These are phyloP conservation scores for Stenurella melanura DNA, from an alignment of 2,888 invertebrate species.

Conservation along the genomic window DNA sequence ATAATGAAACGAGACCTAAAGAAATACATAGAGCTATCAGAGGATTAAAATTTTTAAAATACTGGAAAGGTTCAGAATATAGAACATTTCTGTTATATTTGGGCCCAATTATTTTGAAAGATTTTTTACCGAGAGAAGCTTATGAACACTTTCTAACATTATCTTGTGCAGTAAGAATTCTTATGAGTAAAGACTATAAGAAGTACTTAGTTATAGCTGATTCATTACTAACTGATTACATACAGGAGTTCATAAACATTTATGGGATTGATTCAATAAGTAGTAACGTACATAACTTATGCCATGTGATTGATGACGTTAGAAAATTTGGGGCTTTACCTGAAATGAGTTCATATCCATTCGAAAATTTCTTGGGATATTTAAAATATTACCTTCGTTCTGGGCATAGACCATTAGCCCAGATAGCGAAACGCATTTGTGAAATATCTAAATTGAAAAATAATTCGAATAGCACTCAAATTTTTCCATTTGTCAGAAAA, in stretches of 20 bases:
- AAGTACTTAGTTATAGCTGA: constrained; percentile 15
- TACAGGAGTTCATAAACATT: constrained; percentile 42
- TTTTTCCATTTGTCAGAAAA: background rate
- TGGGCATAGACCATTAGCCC: background rate
- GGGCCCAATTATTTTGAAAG: constrained; percentile 35
- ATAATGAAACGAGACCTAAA: constrained; percentile 41
- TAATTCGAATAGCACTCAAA: background rate
- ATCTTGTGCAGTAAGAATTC: background rate
- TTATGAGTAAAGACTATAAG: background rate
- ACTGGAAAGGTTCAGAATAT: constrained; percentile 50
- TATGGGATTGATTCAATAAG: constrained; percentile 62
- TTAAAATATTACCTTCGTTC: background rate
- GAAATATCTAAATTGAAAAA: background rate
- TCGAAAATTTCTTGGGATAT: constrained; percentile 61
- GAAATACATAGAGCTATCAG: constrained; percentile 51
- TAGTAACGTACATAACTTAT: constrained; percentile 65
- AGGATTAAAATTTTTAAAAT: constrained; percentile 26
- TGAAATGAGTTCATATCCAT: constrained; percentile 62
- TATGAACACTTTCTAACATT: background rate
- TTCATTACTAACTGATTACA: constrained; percentile 32
- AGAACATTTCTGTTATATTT: constrained; percentile 49
- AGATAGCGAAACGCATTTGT: background rate
- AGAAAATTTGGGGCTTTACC: constrained; percentile 59
- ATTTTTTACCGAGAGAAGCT: background rate
- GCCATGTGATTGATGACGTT: constrained; percentile 64